Conservation (phyloP, 2,888 invertebrate genomes). For the Clivina fossor region DNA sequence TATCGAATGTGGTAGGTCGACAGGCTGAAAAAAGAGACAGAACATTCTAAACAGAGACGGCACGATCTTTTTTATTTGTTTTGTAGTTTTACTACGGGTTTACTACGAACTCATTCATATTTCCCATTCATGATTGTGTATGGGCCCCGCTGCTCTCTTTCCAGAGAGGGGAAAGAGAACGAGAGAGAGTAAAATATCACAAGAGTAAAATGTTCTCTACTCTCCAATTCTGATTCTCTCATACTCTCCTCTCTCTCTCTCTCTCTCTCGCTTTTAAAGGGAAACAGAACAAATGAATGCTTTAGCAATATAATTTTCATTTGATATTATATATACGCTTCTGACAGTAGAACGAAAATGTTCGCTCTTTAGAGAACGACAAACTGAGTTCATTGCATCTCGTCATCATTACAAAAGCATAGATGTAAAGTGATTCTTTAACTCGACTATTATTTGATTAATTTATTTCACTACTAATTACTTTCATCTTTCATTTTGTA, state of each 20-base stretch:
- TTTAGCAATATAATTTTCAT: conserved; percentile 29
- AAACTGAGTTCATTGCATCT: too few relatives aligned
- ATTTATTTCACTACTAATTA: too few relatives aligned
- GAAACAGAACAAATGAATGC: conserved; percentile 27
- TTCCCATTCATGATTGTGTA: conserved; percentile 47
- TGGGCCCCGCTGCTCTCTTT: conserved; percentile 16
- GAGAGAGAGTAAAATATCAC: too few relatives aligned
- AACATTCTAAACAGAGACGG: conserved; percentile 3
- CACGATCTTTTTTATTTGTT: conserved; percentile 51
- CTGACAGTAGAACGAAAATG: too few relatives aligned
- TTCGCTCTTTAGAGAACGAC: too few relatives aligned
- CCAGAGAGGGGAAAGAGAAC: too few relatives aligned
- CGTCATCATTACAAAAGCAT: too few relatives aligned
- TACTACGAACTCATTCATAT: conserved; percentile 52
- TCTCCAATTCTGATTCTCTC: too few relatives aligned
- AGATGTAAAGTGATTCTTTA: too few relatives aligned
- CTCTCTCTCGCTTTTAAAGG: conserved; percentile 26
- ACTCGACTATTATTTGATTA: too few relatives aligned
- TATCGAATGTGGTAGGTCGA: conserved; percentile 20
- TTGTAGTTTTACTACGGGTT: conserved; percentile 55
- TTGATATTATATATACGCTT: conserved; percentile 25
- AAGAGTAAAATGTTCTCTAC: too few relatives aligned
- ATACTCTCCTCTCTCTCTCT: conserved; percentile 10
- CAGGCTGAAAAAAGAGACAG: conserved; percentile 25
- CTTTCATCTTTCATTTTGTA: too few relatives aligned